These are phyloP conservation scores for Nudaria mundana DNA, from an alignment of 2,888 invertebrate genomes.

Conservation along the genomic window DNA sequence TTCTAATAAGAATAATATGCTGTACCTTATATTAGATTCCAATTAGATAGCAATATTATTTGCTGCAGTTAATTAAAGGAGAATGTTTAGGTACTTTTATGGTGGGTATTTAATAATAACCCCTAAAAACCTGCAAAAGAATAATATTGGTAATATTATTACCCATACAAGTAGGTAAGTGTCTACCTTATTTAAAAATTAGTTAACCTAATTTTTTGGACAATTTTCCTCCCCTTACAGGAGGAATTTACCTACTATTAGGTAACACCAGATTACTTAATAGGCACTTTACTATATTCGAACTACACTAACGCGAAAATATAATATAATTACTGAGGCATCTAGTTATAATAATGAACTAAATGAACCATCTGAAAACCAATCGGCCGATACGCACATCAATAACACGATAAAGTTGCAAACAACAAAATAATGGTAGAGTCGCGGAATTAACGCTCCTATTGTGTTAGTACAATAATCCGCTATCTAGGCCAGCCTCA, in stretches of 20 bases:
- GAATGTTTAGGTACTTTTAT: too few relatives aligned
- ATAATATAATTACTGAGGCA: not conserved
- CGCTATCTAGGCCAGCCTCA: constrained; percentile 81
- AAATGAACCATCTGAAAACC: constrained; percentile 29
- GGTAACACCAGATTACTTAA: too few relatives aligned
- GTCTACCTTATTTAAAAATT: too few relatives aligned
- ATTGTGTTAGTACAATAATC: constrained; percentile 82
- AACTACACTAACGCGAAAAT: not conserved
- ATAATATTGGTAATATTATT: too few relatives aligned
- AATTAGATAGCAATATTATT: not conserved
- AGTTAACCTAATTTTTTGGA: too few relatives aligned
- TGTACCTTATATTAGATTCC: not conserved
- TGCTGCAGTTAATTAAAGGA: too few relatives aligned
- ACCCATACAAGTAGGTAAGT: too few relatives aligned
- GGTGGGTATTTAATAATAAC: too few relatives aligned
- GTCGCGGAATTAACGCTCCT: constrained; percentile 79
- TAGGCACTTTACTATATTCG: not conserved
- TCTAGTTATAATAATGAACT: constrained; percentile 8
- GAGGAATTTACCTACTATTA: too few relatives aligned
- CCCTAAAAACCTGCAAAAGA: too few relatives aligned
- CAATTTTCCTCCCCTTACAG: too few relatives aligned
- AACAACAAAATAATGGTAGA: constrained; percentile 79
- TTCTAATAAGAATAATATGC: not conserved
- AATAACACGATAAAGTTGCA: constrained; percentile 77
- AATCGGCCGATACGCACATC: constrained; percentile 57